A percentile compares a stretch with the other conserved stretches of the same genome.
phyloP scores from a whole-genome alignment of 2,888 invertebrate genomes.

The Drosophila prostipennis region DNA sequence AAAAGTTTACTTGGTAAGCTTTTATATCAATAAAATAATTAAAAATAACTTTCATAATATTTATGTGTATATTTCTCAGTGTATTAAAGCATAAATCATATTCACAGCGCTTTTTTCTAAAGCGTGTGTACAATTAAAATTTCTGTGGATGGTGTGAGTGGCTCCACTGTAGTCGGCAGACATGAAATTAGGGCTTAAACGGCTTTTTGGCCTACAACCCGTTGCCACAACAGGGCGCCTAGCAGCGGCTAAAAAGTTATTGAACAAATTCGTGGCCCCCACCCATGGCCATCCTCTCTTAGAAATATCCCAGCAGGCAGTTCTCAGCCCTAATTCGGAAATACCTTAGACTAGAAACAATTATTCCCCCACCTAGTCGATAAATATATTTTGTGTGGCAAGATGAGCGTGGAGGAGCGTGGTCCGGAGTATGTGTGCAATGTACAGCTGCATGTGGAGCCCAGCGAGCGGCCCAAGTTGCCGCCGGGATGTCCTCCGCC shows the following conservation, averaged over 20 bases:
- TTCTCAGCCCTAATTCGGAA: conserved; percentile 13
- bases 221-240: conserved; percentile 75
- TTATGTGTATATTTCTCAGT: no score
- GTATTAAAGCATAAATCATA: no score
- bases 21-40: neutral
- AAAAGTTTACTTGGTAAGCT: no score
- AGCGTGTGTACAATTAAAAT: neutral
- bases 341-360: conserved; percentile 15
- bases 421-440: conserved; percentile 50
- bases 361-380: neutral
- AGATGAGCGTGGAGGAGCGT: conserved; percentile 51
- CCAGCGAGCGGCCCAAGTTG: conserved; percentile 44
- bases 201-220: conserved; percentile 14
- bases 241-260: conserved; percentile 64
- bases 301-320: conserved; percentile 54
- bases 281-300: conserved; percentile 13
- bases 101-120: no score
- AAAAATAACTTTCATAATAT: no score
- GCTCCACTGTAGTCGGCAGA: conserved; percentile 1
- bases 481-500: conserved; percentile 40
- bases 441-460: conserved; percentile 55
- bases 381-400: conserved; percentile 29
- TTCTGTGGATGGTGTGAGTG: neutral
- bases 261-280: conserved; percentile 61
- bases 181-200: conserved; percentile 4